phyloP scores from a whole-genome alignment of 2,113 vertebrate species.

The Sterrhoptilus dennistouni region DNA sequence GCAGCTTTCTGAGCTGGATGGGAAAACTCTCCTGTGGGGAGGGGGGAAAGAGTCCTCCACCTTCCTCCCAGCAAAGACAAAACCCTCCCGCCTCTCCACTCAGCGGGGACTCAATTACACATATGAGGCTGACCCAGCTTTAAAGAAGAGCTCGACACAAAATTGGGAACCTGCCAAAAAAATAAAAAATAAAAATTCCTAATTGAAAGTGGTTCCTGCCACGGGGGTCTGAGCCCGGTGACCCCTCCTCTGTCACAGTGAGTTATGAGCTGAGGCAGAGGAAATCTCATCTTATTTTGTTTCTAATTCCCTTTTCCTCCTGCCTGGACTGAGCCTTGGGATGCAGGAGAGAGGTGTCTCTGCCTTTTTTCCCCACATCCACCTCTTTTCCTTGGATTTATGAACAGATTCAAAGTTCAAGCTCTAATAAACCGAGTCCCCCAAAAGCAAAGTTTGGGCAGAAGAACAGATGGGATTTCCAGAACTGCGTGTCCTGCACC shows the following conservation, averaged over 20 bases:
- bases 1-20: neutral
- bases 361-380: neutral
- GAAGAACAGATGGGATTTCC: neutral
- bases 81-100: neutral
- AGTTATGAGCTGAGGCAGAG: conserved; percentile 27
- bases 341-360: neutral
- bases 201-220: conserved; percentile 22
- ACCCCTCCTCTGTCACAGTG: conserved; percentile 8
- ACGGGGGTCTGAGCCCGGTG: neutral
- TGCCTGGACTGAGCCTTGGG: neutral
- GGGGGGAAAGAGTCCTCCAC: neutral
- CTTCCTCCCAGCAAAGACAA: neutral
- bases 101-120: conserved; percentile 21
- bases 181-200: neutral
- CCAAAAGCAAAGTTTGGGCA: accelerated
- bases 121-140: neutral
- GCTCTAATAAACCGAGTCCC: neutral
- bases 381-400: neutral
- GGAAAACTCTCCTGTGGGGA: neutral
- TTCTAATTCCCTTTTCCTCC: neutral
- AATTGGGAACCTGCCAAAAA: conserved; percentile 39
- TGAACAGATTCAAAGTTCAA: neutral
- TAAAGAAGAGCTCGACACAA: neutral
- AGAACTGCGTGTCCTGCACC: accelerated
- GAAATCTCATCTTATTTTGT: neutral